phyloP scores from a whole-genome alignment of 2,113 vertebrate genomes.

The Aix galericulata region DNA sequence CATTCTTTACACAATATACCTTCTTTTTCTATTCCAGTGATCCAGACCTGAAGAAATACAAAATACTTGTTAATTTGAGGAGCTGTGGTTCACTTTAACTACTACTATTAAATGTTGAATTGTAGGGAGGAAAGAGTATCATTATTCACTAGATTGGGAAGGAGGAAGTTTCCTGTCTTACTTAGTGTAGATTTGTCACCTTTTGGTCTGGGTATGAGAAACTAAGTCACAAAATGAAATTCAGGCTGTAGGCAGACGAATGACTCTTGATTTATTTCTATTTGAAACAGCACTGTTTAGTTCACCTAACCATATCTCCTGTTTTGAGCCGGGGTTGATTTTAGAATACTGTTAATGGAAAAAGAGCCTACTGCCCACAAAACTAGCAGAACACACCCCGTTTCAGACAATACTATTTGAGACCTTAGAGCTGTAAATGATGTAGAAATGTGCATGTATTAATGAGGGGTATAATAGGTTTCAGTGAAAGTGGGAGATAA shows the following conservation, averaged over 20 bases:
- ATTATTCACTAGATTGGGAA: neutral
- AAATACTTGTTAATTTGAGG: neutral
- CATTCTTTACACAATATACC: neutral
- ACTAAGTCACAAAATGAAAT: neutral
- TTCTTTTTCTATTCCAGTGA: neutral
- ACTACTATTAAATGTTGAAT: neutral
- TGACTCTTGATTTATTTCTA: neutral
- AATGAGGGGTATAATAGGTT: conserved; percentile 68
- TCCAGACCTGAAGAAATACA: neutral
- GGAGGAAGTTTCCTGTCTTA: neutral
- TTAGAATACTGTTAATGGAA: neutral
- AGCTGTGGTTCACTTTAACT: neutral
- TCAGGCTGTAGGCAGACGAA: neutral
- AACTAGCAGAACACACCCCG: conserved; percentile 2
- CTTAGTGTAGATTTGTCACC: accelerated
- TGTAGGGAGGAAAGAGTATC: neutral
- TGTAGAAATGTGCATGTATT: conserved; percentile 58
- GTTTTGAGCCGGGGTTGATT: neutral
- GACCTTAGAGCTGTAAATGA: conserved; percentile 57
- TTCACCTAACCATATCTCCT: neutral
- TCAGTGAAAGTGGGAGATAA: conserved; percentile 69
- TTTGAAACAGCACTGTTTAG: neutral
- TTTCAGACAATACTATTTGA: conserved; percentile 40
- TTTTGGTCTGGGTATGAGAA: neutral
- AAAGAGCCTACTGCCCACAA: neutral